These are phyloP conservation scores for Habrosyne pyritoides DNA, from an alignment of 2,888 invertebrate species.

Conservation along the genomic window DNA sequence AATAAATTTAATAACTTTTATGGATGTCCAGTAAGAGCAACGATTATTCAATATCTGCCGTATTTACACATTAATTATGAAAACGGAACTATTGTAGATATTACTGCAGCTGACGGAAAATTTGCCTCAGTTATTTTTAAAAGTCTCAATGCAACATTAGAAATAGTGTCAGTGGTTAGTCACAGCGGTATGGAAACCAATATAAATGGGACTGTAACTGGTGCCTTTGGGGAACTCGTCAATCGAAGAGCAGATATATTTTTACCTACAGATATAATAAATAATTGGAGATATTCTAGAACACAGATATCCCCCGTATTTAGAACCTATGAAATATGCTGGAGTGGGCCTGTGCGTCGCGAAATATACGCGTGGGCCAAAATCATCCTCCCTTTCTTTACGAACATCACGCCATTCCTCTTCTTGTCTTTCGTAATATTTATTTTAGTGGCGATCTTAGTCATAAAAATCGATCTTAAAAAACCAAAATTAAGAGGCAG, in stretches of 20 bases:
- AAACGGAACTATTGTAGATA: conserved; percentile 33
- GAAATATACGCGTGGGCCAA: conserved; percentile 51
- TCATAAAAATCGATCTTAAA: conserved; percentile 28
- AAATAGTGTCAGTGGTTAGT: conserved; percentile 30
- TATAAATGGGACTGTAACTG: conserved; percentile 38
- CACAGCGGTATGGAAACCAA: conserved; percentile 33
- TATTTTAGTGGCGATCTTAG: conserved; percentile 27
- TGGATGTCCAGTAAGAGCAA: conserved; percentile 49
- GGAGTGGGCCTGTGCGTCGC: conserved; percentile 52
- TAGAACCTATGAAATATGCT: conserved; percentile 38
- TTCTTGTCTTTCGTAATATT: conserved; percentile 34
- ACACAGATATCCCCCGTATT: conserved; percentile 45
- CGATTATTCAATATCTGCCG: conserved; percentile 37
- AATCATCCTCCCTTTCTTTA: conserved; percentile 49
- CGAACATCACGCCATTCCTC: conserved; percentile 40
- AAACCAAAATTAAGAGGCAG: conserved; percentile 18
- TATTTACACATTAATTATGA: conserved; percentile 30
- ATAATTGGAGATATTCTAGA: conserved; percentile 33
- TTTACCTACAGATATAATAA: conserved; percentile 42
- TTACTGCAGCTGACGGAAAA: conserved; percentile 49
- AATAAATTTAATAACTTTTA: conserved; percentile 56
- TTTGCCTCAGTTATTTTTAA: conserved; percentile 37
- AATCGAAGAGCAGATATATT: conserved; percentile 48
- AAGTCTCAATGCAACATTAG: conserved; percentile 48
- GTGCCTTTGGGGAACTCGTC: conserved; percentile 43